Base-by-base conservation (phyloP, 2,797 vertebrate genomes). In the Oceanodroma leucorhoa region DNA sequence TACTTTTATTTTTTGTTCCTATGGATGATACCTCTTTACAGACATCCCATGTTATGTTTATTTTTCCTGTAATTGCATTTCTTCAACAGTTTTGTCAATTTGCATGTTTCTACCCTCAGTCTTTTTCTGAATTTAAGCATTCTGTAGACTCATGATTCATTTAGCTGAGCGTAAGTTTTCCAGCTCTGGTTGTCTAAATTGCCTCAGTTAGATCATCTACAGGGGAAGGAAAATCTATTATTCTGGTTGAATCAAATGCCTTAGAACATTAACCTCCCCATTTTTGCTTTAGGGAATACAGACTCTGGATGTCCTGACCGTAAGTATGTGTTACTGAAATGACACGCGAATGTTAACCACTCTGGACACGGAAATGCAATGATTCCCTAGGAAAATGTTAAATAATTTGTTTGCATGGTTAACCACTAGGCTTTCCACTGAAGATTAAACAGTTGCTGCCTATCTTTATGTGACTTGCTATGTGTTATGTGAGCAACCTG, bases 331-430 rank as follows among this genome's bases (percentile, higher is more conserved):
- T 96, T 96, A 77, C 66, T 76, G 84, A 93, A 88, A 93, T 57
- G 46, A 88, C 54, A 79, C 1, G 0, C 40, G 70, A 30, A 90
- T 83, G 18, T 80, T 96, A 95, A 93, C 87, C 90, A 34, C 90
- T 82, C 90, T 90, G 55, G 83, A 83, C 62, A 79, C 87, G 94
- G 94, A 97, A 97, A 90, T 67, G 38, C 73, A 96, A 6, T 93
- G 61, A 95, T 91, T 89, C 81, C 71, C 22, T 60, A 91, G 92
- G 88, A 96, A 92, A 95, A 94, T 32, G 43, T 90, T 94, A 90
- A 96, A 87, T 93, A 88, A 94, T 93, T 96, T 94, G 78, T 81
- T 97, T 97, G 60, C 75, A 48, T 97, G 94, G 90, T 93, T 97
- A 97, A 83, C 94, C 91, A 58, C 89, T 65, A 57, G 90, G 43